Conservation (phyloP, 2,113 vertebrate genomes). For the Xiphophorus hellerii region DNA sequence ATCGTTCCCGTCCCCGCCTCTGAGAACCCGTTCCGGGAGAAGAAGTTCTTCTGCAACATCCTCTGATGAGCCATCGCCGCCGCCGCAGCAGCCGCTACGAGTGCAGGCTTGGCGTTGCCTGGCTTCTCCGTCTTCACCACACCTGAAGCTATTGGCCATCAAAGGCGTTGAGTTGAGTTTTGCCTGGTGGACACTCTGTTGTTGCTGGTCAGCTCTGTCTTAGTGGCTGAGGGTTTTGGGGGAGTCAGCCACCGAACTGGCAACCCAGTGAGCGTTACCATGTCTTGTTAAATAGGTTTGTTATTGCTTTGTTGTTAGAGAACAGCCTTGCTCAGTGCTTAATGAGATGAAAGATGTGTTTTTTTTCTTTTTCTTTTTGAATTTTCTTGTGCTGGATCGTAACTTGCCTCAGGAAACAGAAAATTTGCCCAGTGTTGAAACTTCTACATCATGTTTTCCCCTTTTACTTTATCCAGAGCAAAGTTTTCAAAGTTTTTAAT, state of each 20-base stretch:
- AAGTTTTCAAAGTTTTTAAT: slow-evolving; percentile 10
- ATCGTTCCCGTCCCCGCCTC: slow-evolving; percentile 95
- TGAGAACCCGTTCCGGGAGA: slow-evolving; percentile 98
- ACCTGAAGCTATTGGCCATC: slow-evolving; percentile 72
- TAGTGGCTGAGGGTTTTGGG: slow-evolving; percentile 70
- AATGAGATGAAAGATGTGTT: slow-evolving; percentile 72
- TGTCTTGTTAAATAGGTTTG: slow-evolving; percentile 82
- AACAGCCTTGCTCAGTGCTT: slow-evolving; percentile 80
- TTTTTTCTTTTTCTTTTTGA: slow-evolving; percentile 9
- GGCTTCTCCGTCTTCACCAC: slow-evolving; percentile 76
- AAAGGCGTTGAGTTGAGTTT: slow-evolving; percentile 69
- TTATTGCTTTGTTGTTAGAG: slow-evolving; percentile 83
- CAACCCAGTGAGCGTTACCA: slow-evolving; percentile 71
- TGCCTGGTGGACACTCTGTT: slow-evolving; percentile 72
- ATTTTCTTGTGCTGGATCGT: slow-evolving; percentile 68
- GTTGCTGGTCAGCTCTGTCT: slow-evolving; percentile 73
- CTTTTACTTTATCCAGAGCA: slow-evolving; percentile 10
- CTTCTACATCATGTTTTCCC: slow-evolving; percentile 34
- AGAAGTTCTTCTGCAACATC: slow-evolving; percentile 98
- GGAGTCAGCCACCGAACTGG: slow-evolving; percentile 71
- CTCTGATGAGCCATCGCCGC: slow-evolving; percentile 82
- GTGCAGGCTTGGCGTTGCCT: slow-evolving; percentile 65
- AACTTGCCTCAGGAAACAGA: slow-evolving; percentile 75
- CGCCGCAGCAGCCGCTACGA: slow-evolving; percentile 23
- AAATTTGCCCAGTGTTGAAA: slow-evolving; percentile 55